Percentiles rank a stretch among this genome's conserved stretches.
Evolutionary conservation across 2,113 vertebrate species (phyloP).

Genomic region (Hypocryptadius cinnamomeus): DNA sequence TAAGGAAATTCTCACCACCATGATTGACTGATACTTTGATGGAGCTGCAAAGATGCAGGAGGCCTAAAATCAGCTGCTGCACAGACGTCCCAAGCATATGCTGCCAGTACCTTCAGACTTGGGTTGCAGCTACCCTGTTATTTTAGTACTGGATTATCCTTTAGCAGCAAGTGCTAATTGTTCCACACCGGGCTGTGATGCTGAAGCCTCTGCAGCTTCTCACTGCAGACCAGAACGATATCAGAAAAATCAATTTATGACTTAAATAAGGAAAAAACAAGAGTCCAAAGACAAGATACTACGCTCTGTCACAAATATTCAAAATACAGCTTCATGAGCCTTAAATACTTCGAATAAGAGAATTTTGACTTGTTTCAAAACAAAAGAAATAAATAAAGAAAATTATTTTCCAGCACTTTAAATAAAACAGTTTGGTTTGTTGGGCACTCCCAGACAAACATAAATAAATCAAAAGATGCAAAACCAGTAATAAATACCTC

Average conservation of each 20-base stretch:
- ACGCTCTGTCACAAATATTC: neutral
- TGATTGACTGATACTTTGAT: neutral
- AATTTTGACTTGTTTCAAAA: neutral
- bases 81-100: neutral
- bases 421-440: neutral
- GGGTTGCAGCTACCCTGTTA: neutral
- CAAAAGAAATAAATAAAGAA: neutral
- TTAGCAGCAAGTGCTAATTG: neutral
- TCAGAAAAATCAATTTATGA: neutral
- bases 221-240: neutral
- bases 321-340: neutral
- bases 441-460: neutral
- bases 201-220: neutral
- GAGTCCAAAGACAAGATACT: neutral
- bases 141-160: neutral
- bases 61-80: conserved; percentile 1
- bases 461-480: neutral
- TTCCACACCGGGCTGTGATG: fast-evolving
- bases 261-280: neutral
- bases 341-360: neutral
- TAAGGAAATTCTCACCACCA: neutral
- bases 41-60: neutral
- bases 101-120: neutral
- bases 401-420: neutral
- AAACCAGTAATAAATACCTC: neutral